phyloP scores from a whole-genome alignment of 2,113 vertebrate species.

The Anguilla japonica region DNA sequence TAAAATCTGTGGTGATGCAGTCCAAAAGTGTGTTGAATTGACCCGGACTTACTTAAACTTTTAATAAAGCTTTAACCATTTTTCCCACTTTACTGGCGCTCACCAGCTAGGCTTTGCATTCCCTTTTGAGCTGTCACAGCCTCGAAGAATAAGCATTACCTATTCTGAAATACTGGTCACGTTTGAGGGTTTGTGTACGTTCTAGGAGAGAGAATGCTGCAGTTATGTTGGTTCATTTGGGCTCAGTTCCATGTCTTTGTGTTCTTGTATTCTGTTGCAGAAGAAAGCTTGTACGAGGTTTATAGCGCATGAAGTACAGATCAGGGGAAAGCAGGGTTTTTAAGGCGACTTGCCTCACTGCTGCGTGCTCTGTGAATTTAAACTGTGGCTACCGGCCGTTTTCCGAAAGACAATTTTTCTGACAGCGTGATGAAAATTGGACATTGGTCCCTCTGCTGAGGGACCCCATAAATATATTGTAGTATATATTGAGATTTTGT shows the following conservation, averaged over 20 bases:
- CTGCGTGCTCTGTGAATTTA: not conserved
- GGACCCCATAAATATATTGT: not conserved
- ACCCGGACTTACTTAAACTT: too few species aligned
- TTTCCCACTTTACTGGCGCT: not conserved
- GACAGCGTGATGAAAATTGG: not conserved
- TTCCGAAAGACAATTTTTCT: not conserved
- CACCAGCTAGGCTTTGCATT: not conserved
- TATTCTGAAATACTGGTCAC: not conserved
- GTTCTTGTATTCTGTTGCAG: not conserved
- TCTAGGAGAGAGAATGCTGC: not conserved
- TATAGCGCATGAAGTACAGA: not conserved
- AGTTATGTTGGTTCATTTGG: not conserved
- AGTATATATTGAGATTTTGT: not conserved
- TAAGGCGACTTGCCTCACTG: not conserved
- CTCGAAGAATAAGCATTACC: not conserved
- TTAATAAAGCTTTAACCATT: not conserved
- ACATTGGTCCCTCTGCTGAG: not conserved
- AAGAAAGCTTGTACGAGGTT: not conserved
- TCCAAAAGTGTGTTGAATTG: too few species aligned
- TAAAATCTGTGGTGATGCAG: too few species aligned
- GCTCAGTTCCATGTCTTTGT: not conserved
- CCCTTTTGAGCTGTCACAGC: not conserved
- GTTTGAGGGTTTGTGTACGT: not conserved
- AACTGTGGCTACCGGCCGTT: not conserved
- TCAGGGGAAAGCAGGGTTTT: not conserved